A percentile compares a stretch with the other conserved stretches of the same genome.
Evolutionary conservation across 2,113 vertebrate species (phyloP).

Genomic region (Myrmecophaga tridactyla): DNA sequence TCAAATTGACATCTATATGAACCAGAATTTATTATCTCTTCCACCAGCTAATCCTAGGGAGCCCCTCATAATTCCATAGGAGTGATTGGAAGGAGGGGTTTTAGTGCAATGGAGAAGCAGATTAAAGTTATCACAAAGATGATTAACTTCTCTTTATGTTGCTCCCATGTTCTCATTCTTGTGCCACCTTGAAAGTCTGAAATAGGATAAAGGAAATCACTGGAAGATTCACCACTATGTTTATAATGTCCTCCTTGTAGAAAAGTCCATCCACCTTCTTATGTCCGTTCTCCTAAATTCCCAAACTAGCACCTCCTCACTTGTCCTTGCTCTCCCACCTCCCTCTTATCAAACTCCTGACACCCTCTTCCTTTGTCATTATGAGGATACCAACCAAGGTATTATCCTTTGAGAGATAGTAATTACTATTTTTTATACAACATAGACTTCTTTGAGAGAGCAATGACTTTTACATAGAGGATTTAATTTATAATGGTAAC

Average conservation of each 20-base stretch:
- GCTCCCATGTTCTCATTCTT: neutral
- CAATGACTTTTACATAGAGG: neutral
- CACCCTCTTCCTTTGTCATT: neutral
- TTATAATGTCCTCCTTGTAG: neutral
- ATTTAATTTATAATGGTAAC: too few relatives aligned
- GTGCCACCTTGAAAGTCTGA: neutral
- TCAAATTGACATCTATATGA: neutral
- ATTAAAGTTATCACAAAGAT: neutral
- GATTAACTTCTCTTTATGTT: neutral
- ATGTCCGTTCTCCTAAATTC: neutral
- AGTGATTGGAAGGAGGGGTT: neutral
- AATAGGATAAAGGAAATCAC: neutral
- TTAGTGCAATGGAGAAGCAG: neutral
- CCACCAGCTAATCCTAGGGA: too few relatives aligned
- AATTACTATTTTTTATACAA: neutral
- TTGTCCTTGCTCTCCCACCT: neutral
- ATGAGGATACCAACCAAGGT: neutral
- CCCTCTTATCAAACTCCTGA: neutral
- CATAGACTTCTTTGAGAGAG: neutral
- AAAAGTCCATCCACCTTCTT: neutral
- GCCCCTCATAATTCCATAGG: neutral
- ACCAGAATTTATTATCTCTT: neutral
- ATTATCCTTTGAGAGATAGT: too few relatives aligned
- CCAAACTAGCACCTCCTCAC: neutral
- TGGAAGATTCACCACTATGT: neutral